Conservation (phyloP, 2,888 invertebrate species). For the Platycnemis pennipes region DNA sequence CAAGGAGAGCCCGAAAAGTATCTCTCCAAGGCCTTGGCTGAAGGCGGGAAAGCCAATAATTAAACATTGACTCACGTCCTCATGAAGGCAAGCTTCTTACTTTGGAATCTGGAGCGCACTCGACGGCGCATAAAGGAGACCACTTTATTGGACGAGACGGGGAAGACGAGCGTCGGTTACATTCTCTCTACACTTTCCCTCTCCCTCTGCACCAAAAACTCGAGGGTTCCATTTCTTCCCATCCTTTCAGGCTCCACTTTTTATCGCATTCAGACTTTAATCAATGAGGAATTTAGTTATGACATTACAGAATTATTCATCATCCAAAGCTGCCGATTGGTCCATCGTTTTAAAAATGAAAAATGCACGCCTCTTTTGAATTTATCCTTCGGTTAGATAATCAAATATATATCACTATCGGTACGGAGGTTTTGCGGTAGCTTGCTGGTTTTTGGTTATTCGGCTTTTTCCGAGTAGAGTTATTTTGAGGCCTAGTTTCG, state of each 20-base stretch:
- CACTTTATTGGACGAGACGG: conserved; percentile 35
- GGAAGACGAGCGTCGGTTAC: conserved; percentile 39
- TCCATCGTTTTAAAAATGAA: too few species aligned
- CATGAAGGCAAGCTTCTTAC: conserved; percentile 49
- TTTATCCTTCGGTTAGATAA: too few species aligned
- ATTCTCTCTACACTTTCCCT: conserved; percentile 7
- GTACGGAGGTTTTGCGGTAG: too few species aligned
- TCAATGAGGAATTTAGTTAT: background rate
- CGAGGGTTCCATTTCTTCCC: background rate
- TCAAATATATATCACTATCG: too few species aligned
- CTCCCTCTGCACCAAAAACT: background rate
- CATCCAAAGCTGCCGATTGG: too few species aligned
- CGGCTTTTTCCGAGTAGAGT: too few species aligned
- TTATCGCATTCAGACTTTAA: background rate
- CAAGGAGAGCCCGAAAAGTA: conserved; percentile 48
- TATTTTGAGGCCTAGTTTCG: too few species aligned
- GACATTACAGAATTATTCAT: too few species aligned
- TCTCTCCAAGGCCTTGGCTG: background rate
- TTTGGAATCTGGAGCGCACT: conserved; percentile 63
- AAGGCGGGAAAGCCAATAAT: conserved; percentile 68
- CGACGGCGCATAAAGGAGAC: conserved; percentile 57
- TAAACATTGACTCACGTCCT: conserved; percentile 66
- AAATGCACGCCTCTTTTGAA: too few species aligned
- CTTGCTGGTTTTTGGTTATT: too few species aligned
- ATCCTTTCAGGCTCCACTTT: background rate